These are phyloP conservation scores for Acronicta leporina DNA, from an alignment of 2,888 invertebrate genomes.

Conservation along the genomic window DNA sequence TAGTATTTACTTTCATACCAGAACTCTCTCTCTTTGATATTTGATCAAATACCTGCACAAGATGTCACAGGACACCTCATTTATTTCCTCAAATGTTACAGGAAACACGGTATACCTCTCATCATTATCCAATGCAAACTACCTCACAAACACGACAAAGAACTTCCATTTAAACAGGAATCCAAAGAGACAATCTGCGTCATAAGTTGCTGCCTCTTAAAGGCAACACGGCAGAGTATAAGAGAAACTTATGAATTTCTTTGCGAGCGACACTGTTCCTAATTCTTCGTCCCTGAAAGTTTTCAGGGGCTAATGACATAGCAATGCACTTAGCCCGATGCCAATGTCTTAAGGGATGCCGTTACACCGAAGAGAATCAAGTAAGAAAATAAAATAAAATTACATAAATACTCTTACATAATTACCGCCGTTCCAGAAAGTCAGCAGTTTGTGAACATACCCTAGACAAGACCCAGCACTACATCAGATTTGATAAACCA, in stretches of 20 bases:
- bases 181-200: slow-evolving; percentile 46
- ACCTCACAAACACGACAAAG: slow-evolving; percentile 42
- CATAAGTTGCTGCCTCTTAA: slow-evolving; percentile 39
- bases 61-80: background rate
- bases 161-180: slow-evolving; percentile 50
- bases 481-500: too few relatives aligned
- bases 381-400: too few relatives aligned
- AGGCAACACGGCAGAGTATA: slow-evolving; percentile 48
- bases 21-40: too few relatives aligned
- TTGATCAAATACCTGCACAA: too few relatives aligned
- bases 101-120: background rate
- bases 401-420: too few relatives aligned
- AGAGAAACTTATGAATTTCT: slow-evolving; percentile 65
- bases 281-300: slow-evolving; percentile 58
- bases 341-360: slow-evolving; percentile 41
- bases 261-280: slow-evolving; percentile 55
- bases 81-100: slow-evolving; percentile 1
- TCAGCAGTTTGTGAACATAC: too few relatives aligned
- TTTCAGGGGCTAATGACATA: slow-evolving; percentile 73
- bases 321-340: slow-evolving; percentile 73
- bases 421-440: too few relatives aligned
- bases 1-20: too few relatives aligned
- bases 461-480: too few relatives aligned
- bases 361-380: slow-evolving; percentile 55
- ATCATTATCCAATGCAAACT: slow-evolving; percentile 28